These are phyloP conservation scores for Callyntrura sp. DNA, from an alignment of 2,888 invertebrate genomes.

Conservation along the genomic window DNA sequence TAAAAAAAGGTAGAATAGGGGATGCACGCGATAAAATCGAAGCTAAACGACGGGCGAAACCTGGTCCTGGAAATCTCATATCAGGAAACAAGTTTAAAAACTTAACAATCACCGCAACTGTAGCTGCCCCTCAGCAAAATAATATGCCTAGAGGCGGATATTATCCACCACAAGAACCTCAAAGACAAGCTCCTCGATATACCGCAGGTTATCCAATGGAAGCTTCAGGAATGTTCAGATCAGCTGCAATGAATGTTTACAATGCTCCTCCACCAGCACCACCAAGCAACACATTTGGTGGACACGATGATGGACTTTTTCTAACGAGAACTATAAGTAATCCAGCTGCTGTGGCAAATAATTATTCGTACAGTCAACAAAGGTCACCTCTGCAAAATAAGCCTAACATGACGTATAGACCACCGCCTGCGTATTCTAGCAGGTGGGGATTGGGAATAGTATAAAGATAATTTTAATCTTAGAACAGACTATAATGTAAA, in stretches of 20 bases:
- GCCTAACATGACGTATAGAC: constrained; percentile 78
- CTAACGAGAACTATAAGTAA: constrained; percentile 82
- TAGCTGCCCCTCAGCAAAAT: constrained; percentile 53
- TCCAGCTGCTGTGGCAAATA: constrained; percentile 75
- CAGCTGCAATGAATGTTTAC: constrained; percentile 63
- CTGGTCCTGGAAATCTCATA: neutral
- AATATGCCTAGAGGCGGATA: constrained; percentile 49
- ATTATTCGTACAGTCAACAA: constrained; percentile 71
- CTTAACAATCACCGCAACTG: constrained; percentile 80
- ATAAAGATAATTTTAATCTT: neutral
- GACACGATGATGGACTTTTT: constrained; percentile 76
- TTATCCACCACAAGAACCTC: constrained; percentile 54
- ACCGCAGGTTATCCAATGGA: constrained; percentile 76
- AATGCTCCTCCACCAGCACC: constrained; percentile 25
- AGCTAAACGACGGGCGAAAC: constrained; percentile 77
- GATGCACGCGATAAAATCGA: constrained; percentile 83
- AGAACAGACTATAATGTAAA: neutral
- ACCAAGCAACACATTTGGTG: constrained; percentile 66
- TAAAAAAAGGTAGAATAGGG: constrained; percentile 81
- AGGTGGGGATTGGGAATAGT: constrained; percentile 67
- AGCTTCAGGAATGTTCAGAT: constrained; percentile 70
- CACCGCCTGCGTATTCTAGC: constrained; percentile 72
- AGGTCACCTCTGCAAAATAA: constrained; percentile 76
- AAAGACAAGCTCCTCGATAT: constrained; percentile 64
- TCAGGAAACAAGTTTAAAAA: constrained; percentile 74